A percentile compares a stretch with the other conserved stretches of the same genome.
phyloP scores from a whole-genome alignment of 23 tunicate species.

The Styela plicata region DNA sequence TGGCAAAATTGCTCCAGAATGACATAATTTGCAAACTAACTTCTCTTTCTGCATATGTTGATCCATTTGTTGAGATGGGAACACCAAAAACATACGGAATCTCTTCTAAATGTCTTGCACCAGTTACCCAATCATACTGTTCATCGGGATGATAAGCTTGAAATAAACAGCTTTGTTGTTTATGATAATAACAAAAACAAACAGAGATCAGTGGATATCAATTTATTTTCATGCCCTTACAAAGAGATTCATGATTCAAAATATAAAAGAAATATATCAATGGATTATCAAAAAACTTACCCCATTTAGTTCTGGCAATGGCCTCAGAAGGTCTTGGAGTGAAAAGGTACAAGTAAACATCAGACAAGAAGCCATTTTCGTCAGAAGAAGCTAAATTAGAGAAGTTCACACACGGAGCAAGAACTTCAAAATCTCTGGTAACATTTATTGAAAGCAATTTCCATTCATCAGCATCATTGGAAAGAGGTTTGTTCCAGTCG shows the following conservation, averaged over 20 bases:
- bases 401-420: constrained; percentile 2
- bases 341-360: constrained; percentile 1
- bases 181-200: no score
- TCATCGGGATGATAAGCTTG: constrained; percentile 5
- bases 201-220: no score
- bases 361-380: not conserved
- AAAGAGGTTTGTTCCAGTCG: constrained; percentile 9
- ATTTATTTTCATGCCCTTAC: no score
- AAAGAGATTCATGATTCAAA: no score
- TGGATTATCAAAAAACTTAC: no score
- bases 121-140: constrained; percentile 25
- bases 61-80: not conserved
- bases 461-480: constrained; percentile 13
- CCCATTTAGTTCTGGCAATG: constrained; percentile 11
- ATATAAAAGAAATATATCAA: no score
- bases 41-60: constrained; percentile 1
- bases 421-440: constrained; percentile 10
- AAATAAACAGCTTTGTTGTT: no score
- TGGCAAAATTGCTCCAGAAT: constrained; percentile 44
- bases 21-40: constrained; percentile 12
- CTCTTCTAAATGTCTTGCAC: constrained; percentile 33
- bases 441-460: constrained; percentile 1
- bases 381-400: constrained; percentile 1
- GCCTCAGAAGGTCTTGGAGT: constrained; percentile 6
- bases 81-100: constrained; percentile 38